Conservation (phyloP, 2,113 vertebrate genomes). For the Coptodon rendalli region DNA sequence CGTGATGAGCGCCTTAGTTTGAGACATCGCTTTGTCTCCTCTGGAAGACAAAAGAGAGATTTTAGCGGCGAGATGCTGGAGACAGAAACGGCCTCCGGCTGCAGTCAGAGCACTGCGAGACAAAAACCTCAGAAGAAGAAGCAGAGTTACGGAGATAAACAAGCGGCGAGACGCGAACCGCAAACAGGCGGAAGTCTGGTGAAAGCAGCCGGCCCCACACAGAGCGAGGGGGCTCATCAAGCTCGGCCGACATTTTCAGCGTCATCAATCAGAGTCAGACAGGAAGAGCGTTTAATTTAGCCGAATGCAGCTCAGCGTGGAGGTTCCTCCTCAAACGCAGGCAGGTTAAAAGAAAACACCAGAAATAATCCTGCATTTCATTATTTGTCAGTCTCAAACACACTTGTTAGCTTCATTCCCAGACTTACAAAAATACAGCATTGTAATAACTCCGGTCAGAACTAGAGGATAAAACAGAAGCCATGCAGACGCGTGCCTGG, state of each 20-base stretch:
- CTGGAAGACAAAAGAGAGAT: background rate
- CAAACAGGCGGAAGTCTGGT: background rate
- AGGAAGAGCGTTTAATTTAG: background rate
- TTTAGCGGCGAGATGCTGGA: background rate
- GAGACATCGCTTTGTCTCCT: background rate
- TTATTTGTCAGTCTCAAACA: background rate
- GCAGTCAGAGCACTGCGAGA: background rate
- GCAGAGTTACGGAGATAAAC: background rate
- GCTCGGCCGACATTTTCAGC: background rate
- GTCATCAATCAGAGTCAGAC: background rate
- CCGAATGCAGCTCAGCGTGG: background rate
- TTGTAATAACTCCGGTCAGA: background rate
- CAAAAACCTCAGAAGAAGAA: background rate
- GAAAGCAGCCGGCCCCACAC: background rate
- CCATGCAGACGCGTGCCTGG: background rate
- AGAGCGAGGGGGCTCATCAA: background rate
- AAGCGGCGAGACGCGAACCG: fast-evolving
- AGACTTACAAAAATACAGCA: background rate
- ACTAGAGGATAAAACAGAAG: background rate
- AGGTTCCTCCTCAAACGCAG: background rate
- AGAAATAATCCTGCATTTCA: background rate
- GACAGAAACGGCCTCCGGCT: background rate
- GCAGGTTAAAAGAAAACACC: background rate
- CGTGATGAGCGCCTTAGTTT: background rate
- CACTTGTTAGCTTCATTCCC: background rate